phyloP scores from a whole-genome alignment of 2,113 vertebrate species.

The Caloenas nicobarica region DNA sequence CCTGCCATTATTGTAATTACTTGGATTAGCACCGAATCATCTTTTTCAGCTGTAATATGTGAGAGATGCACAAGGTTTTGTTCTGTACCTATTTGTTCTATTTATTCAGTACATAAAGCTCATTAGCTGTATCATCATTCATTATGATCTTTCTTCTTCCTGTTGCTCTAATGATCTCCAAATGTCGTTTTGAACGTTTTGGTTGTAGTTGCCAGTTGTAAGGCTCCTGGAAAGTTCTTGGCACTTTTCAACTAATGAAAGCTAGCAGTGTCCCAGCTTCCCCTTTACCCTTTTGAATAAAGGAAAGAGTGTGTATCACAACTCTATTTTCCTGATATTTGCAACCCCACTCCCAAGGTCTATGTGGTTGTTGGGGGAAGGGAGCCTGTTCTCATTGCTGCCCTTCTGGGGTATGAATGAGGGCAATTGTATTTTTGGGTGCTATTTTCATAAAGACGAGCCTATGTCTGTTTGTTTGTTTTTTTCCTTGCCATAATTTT shows the following conservation, averaged over 20 bases:
- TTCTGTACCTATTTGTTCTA: slow-evolving; percentile 19
- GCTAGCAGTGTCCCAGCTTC: not conserved
- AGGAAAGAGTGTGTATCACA: not conserved
- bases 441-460: not conserved
- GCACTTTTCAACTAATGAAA: not conserved
- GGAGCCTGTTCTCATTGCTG: not conserved
- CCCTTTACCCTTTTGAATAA: not conserved
- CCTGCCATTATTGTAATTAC: not conserved
- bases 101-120: slow-evolving; percentile 1
- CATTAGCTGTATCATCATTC: slow-evolving; percentile 41
- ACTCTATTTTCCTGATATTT: not conserved
- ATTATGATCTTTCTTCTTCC: not conserved
- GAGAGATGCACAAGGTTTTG: slow-evolving; percentile 15
- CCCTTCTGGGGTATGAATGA: not conserved
- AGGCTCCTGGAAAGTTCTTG: slow-evolving; percentile 8
- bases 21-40: slow-evolving; percentile 18
- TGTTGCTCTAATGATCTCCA: slow-evolving; percentile 16
- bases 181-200: slow-evolving; percentile 6
- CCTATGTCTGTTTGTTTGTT: not conserved
- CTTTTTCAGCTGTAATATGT: slow-evolving; percentile 27
- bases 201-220: not conserved
- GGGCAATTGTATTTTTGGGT: not conserved
- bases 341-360: not conserved
- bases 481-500: not conserved
- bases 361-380: not conserved